A percentile compares a stretch with the other conserved stretches of the same genome.
Evolutionary conservation across 2,888 invertebrate species (phyloP).

Genomic region (Phengaris alcon): DNA sequence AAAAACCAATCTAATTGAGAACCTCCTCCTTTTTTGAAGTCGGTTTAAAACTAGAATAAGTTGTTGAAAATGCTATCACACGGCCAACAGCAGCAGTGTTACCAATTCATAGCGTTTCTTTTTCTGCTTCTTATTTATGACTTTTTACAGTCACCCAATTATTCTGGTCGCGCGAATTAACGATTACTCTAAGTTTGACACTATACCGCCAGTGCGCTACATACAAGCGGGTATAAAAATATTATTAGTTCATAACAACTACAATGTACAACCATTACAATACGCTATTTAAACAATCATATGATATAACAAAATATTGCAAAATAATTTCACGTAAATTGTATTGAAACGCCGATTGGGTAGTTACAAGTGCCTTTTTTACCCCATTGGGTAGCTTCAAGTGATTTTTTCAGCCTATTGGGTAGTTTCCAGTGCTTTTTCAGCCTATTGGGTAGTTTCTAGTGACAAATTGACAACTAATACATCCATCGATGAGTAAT

Average conservation of each 20-base stretch:
- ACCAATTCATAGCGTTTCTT: too few species aligned
- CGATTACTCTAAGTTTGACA: constrained; percentile 37
- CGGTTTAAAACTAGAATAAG: too few species aligned
- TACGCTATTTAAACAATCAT: constrained; percentile 18
- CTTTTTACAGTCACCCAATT: not conserved
- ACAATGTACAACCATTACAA: constrained; percentile 34
- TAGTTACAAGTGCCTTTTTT: too few species aligned
- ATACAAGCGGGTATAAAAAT: constrained; percentile 43
- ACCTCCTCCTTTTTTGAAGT: too few species aligned
- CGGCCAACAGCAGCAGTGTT: not conserved
- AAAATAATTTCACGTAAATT: constrained; percentile 16
- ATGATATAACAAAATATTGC: constrained; percentile 21
- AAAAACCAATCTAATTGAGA: too few species aligned
- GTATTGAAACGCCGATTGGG: not conserved
- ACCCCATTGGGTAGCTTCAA: too few species aligned
- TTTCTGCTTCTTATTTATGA: not conserved
- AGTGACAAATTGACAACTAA: too few species aligned
- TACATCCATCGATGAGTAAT: not conserved
- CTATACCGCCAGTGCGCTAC: constrained; percentile 34
- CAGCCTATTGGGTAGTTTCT: too few species aligned
- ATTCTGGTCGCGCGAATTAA: not conserved
- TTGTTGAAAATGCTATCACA: not conserved
- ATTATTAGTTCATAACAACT: constrained; percentile 37
- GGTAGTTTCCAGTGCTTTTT: too few species aligned
- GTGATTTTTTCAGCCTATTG: not conserved